Base-by-base conservation (phyloP, 2,888 invertebrate genomes). In the Troides aeacus region DNA sequence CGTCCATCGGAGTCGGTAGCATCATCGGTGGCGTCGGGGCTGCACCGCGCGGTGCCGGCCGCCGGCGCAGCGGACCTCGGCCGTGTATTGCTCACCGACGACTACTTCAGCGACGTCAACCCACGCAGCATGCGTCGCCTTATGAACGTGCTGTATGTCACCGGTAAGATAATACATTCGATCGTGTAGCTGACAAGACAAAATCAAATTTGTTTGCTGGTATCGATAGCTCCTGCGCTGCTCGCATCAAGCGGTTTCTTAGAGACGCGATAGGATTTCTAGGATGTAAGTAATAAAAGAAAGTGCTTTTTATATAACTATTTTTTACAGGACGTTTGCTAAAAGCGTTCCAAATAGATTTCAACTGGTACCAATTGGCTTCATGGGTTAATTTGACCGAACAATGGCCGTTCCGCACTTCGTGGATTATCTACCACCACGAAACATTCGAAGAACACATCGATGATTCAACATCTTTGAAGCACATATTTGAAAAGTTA, bases 351-450 rank as follows among this genome's bases (percentile, higher is more conserved):
- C 98, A 99, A 93, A 97, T 99, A 77, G 99, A 99, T 86, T 99
- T 99, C 93, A 98, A 98, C 90, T 99, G 99, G 99, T 98, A 99
- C 90, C 97, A 98, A 78, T 94, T 99, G 78, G 99, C 99, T 72
- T 97, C 98, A 71, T 99, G 99, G 99, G 97, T 99, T 76, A 99
- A 99, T 89, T 95, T 99, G 70, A 98, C 99, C 0, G 99, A 99
- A 84, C 99, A 99, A 86, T 99, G 99, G 99, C 99, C 99, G 0
- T 97, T 98, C 89, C 94, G 99, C 68, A 97, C 99, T 39, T 99
- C 99, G 18, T 99, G 99, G 99, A 96, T 99, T 80, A 98, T 99
- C 74, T 95, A 98, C 79, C 97, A 98, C 85, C 98, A 97, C 84
- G 99, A 99, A 86, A 95, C 96, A 70, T 96, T 95, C 77, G 98